phyloP scores from a whole-genome alignment of 2,113 vertebrate species.

The Hippolais icterina region DNA sequence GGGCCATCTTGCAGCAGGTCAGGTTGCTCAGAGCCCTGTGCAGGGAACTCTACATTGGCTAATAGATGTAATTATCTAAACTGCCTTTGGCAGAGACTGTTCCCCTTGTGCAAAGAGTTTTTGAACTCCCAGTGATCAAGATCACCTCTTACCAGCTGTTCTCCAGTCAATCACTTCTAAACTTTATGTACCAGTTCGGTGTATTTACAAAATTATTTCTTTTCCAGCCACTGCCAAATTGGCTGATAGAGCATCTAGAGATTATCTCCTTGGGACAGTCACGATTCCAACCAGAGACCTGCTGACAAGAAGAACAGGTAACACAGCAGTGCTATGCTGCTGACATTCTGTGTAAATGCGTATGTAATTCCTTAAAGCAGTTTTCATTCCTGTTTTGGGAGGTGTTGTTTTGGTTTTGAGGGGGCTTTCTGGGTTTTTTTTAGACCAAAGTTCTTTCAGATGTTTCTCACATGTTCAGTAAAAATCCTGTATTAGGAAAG shows the following conservation, averaged over 20 bases:
- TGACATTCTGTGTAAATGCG: not conserved
- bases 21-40: not conserved
- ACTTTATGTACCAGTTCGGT: accelerated
- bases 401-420: not conserved
- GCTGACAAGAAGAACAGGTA: conserved; percentile 77
- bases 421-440: not conserved
- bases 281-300: conserved; percentile 74
- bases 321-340: not conserved
- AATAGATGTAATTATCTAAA: not conserved
- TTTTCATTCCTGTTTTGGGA: not conserved
- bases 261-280: conserved; percentile 75
- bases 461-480: not conserved
- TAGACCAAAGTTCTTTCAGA: not conserved
- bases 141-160: not conserved
- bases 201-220: not conserved
- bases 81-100: not conserved
- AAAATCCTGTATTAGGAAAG: not conserved
- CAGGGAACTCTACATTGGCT: not conserved
- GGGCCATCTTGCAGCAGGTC: not conserved
- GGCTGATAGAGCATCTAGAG: conserved; percentile 36
- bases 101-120: not conserved
- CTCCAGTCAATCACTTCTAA: not conserved
- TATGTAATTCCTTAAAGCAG: not conserved
- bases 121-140: not conserved
- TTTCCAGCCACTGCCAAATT: conserved; percentile 25